Percentiles rank a stretch among this genome's conserved stretches.
Conservation (phyloP, 2,113 vertebrate genomes). For the Chrysochloris asiatica region DNA sequence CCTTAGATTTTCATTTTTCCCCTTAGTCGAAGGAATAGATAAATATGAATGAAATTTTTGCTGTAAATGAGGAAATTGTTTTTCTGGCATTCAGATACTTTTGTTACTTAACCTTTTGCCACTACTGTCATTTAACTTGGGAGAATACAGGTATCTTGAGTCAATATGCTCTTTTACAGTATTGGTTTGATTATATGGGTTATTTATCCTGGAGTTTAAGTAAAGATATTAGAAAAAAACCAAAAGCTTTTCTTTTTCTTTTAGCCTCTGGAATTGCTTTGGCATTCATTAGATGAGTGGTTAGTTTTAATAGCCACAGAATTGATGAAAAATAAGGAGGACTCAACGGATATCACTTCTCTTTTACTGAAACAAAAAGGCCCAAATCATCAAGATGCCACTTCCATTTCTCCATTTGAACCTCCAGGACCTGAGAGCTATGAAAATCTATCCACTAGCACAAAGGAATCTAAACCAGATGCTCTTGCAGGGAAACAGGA, state of each 20-base stretch:
- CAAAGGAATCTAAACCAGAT: conserved; percentile 76
- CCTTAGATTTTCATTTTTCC: conserved; percentile 50
- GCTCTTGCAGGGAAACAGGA: conserved; percentile 87
- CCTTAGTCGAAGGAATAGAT: background rate
- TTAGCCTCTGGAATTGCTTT: conserved; percentile 96
- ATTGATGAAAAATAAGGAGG: conserved; percentile 90
- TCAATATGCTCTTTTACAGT: conserved; percentile 30
- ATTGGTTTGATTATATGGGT: background rate
- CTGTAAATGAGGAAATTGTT: conserved; percentile 23
- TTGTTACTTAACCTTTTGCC: conserved; percentile 2
- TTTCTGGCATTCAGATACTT: conserved; percentile 23
- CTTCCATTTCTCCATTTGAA: conserved; percentile 81
- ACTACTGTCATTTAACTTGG: background rate
- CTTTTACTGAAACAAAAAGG: conserved; percentile 93
- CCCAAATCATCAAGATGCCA: conserved; percentile 82
- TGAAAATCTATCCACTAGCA: conserved; percentile 74
- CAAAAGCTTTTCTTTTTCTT: conserved; percentile 61
- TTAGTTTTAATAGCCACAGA: conserved; percentile 97
- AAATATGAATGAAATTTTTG: conserved; percentile 37
- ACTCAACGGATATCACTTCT: conserved; percentile 89
- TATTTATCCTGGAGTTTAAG: conserved; percentile 21
- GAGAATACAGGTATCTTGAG: conserved; percentile 34
- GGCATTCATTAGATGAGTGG: conserved; percentile 99
- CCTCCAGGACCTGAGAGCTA: conserved; percentile 71
- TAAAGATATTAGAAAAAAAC: conserved; percentile 26